Evolutionary conservation across 2,797 vertebrate genomes (phyloP), one percentile per base, ranked within the genome.

Genomic region (Chromobotia macracanthus): DNA sequence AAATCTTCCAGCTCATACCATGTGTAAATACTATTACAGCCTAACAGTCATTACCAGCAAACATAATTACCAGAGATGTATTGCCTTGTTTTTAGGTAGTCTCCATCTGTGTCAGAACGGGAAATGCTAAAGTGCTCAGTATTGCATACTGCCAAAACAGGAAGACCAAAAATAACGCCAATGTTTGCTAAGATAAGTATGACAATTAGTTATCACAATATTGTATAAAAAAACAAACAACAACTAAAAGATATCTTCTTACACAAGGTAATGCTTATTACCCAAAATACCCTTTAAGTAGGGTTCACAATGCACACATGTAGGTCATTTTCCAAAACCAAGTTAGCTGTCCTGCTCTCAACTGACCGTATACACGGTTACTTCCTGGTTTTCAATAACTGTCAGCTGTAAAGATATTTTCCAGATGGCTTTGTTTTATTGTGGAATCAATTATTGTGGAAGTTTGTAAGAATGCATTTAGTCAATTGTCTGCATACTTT

Each of bases 11-110:
- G 44, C 71, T 80, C 71, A 51, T 68, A 48, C 65, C 18, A 1
- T 35, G 58, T 60, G 72, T 68, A 72, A 73, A 74, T 60, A 56
- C 53, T 58, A 50, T 67, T 63, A 66, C 63, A 4, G 21, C 48
- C 68, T 71, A 71, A 79, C 61, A 66, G 71, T 56, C 70, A 73
- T 66, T 60, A 67, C 16, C 19, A 56, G 63, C 74, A 76, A 76
- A 67, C 50, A 56, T 67, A 66, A 76, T 76, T 67, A 76, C 74
- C 74, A 15, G 16, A 75, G 63, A 66, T 56, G 10, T 66, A 67
- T 75, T 44, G 31, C 44, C 50, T 21, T 56, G 8, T 75, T 75
- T 31, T 64, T 75, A 61, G 48, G 23, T 41, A 23, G 28, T 75
- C 31, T 53, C 72, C 19, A 55, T 53, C 19, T 25, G 25, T 35